Evolutionary conservation across 1,140 invertebrate species (phyloP).

Genomic region (Danaus melanippus): DNA sequence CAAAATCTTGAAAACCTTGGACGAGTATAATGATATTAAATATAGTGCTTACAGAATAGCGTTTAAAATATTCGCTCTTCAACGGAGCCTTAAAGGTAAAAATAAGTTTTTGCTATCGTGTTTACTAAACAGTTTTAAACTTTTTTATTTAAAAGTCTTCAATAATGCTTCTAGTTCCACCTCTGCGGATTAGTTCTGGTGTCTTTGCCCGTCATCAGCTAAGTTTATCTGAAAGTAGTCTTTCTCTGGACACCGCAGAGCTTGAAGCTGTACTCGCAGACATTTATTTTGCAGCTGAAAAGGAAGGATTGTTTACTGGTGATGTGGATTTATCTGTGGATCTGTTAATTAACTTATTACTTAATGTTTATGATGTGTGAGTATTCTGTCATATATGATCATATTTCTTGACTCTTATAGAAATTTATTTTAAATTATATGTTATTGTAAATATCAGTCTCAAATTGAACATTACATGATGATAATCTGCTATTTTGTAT

Average conservation of each 20-base stretch:
- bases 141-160: slow-evolving; percentile 3
- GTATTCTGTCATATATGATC: slow-evolving; percentile 17
- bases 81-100: slow-evolving; percentile 77
- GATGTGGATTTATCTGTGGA: slow-evolving; percentile 74
- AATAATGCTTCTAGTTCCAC: slow-evolving; percentile 72
- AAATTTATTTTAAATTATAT: not conserved
- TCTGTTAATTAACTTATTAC: slow-evolving; percentile 74
- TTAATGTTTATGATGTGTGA: slow-evolving; percentile 78
- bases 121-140: not conserved
- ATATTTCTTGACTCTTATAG: slow-evolving; percentile 3
- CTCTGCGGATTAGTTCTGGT: slow-evolving; percentile 69
- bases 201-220: slow-evolving; percentile 77
- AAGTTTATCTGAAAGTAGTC: slow-evolving; percentile 72
- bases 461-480: not conserved
- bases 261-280: slow-evolving; percentile 76
- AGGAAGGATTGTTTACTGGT: slow-evolving; percentile 69
- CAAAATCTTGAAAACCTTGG: slow-evolving; percentile 69
- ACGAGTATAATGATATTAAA: slow-evolving; percentile 82
- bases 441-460: not conserved
- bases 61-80: slow-evolving; percentile 83
- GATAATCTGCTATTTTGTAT: not conserved
- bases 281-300: slow-evolving; percentile 77
- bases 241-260: slow-evolving; percentile 73
- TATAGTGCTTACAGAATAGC: slow-evolving; percentile 88
- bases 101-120: slow-evolving; percentile 4